phyloP scores from a whole-genome alignment of 2,113 vertebrate species.

The Ceyx cyanopectus region DNA sequence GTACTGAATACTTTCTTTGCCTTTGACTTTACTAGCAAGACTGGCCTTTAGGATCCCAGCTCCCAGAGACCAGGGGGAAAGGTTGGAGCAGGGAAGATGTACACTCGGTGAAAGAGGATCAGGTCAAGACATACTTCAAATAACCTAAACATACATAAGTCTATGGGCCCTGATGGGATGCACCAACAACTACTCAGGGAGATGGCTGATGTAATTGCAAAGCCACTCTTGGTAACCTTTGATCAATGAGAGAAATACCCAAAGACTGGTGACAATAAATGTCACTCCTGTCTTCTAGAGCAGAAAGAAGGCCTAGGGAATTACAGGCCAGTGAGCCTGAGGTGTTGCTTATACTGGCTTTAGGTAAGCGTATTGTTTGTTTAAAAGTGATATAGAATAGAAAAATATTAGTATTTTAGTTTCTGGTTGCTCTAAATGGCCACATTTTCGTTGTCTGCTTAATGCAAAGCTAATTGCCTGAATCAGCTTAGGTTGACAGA shows the following conservation, averaged over 20 bases:
- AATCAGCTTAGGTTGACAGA: neutral
- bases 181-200: neutral
- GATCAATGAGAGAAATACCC: neutral
- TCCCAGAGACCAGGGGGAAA: neutral
- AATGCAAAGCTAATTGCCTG: neutral
- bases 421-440: neutral
- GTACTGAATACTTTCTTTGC: neutral
- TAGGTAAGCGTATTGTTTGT: neutral
- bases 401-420: neutral
- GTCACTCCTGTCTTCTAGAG: neutral
- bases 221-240: neutral
- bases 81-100: neutral
- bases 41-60: neutral
- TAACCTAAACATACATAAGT: neutral
- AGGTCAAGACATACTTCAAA: neutral
- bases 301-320: neutral
- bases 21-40: neutral
- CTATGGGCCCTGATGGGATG: accelerated
- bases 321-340: neutral
- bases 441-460: neutral
- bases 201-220: neutral
- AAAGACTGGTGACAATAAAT: neutral
- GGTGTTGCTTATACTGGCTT: neutral
- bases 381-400: neutral
- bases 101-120: neutral